Base-by-base conservation (phyloP, 2,888 invertebrate species). In the Nesidiocoris tenuis region DNA sequence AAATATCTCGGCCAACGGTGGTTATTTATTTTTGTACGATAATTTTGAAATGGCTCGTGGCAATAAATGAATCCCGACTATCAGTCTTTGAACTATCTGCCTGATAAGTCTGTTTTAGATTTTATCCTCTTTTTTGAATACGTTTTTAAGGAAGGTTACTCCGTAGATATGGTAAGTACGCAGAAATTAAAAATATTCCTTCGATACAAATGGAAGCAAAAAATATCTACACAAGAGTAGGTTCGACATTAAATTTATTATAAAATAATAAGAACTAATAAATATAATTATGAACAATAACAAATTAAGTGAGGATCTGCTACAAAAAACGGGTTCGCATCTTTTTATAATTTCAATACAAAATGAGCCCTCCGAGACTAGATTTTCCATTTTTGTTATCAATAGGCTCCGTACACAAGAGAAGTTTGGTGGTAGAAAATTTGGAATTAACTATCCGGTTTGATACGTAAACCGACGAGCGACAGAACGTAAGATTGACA, bases 281-380 rank as follows among this genome's bases (percentile, higher is more conserved):
- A 70, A 70, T 70, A 70, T 57, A 17, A 59, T 59, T 19, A 70
- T 70, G 24, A 70, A 70, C 59, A 70, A 70, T 70, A 70, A 70
- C 70, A 70, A 70, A 70, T 70, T 24, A 70, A 18, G 21, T 70
- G 24, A n/a, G 70, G 22, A 19, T 24, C 59, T 24, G 18, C 22
- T 70, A 70, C 24, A 23, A 59, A 70, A 70, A 59, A 70, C 61
- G 57, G 59, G 23, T 57, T 57, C 59, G 22, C 24, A n/a, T 19
- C 54, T 2, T 64, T 21, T 67, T 55, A 54, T 59, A 9, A 25
- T 17, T 57, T 70, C 70, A 23, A 57, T 67, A 67, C 56, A 67
- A 67, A 67, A 70, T 59, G 70, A 70, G 70, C 70, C 24, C 59
- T 67, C 70, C 70, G 25, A 70, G 70, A 70, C 70, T 70, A 70